Evolutionary conservation across 1,140 invertebrate species (phyloP), one percentile per base, ranked within the genome.

Genomic region (Ostrea edulis): DNA sequence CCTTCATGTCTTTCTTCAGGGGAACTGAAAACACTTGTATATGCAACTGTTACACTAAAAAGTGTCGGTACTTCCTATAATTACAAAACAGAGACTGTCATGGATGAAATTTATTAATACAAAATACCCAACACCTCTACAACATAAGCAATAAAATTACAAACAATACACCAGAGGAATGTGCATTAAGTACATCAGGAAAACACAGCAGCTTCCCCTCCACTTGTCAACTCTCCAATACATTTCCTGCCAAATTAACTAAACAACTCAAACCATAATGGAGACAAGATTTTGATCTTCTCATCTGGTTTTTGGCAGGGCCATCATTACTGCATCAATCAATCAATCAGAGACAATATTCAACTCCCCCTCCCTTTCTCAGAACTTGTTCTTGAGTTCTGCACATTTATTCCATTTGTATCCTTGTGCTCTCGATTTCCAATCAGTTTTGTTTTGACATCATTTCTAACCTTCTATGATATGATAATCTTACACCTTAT

Each of bases 311-410:
- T 77, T 35, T 77, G 68, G 68, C 68, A 77, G 68, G 68, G 29
- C 68, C 29, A 77, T 77, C 68, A 77, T 77, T 77, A 77, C 68
- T n/a, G n/a, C n/a, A n/a, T n/a, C n/a, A n/a, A n/a, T n/a, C n/a
- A n/a, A 77, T 77, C 68, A 77, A 77, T 77, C 68, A 77, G 12
- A 29, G 68, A 77, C 29, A 77, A 2, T 17, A 25, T 25, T 77
- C 22, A 77, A 35, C 68, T 12, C 68, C 25, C 25, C 68, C 68
- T 35, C 12, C 22, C 25, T 25, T 35, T 71, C 68, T 25, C 11
- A 29, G 22, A 11, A 29, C 12, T 77, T 8, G 68, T 14, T 9
- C 29, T 35, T 29, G 25, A 62, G 12, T 44, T 77, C 11, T 29
- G 68, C 14, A 77, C 68, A 7, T 17, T 17, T n/a, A 17, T 62